These are phyloP conservation scores for Lepidocyrtinus sp. DNA, from an alignment of 2,888 invertebrate genomes.

Conservation along the genomic window DNA sequence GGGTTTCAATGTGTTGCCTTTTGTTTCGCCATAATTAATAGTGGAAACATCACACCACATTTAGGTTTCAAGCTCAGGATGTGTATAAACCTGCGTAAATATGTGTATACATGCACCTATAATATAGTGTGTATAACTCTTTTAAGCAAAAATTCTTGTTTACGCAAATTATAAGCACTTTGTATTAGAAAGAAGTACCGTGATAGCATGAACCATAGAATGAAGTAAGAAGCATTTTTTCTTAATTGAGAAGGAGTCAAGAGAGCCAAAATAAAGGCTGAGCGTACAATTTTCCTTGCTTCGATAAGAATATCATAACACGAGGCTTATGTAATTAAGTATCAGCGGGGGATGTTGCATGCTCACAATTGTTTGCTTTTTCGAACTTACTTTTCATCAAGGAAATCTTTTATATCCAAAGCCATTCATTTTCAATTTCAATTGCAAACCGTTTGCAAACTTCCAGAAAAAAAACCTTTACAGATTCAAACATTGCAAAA, in stretches of 20 bases:
- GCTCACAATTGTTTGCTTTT: slow-evolving; percentile 58
- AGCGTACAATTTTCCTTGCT: neutral
- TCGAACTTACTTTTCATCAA: slow-evolving; percentile 8
- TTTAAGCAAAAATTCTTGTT: too few species aligned
- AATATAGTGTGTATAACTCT: too few species aligned
- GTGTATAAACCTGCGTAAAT: too few species aligned
- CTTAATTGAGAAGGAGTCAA: slow-evolving; percentile 14
- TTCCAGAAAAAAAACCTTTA: too few species aligned
- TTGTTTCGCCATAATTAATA: too few species aligned
- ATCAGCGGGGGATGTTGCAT: slow-evolving; percentile 67
- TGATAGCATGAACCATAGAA: neutral
- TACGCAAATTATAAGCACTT: too few species aligned
- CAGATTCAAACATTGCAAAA: neutral
- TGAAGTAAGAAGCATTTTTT: slow-evolving; percentile 1
- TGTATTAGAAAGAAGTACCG: neutral
- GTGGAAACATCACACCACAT: too few species aligned
- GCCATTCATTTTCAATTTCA: neutral
- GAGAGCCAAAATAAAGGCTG: neutral
- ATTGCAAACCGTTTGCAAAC: neutral
- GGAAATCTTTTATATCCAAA: neutral
- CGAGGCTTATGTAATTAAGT: slow-evolving; percentile 69
- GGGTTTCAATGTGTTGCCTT: too few species aligned
- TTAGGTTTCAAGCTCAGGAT: too few species aligned
- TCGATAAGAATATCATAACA: slow-evolving; percentile 59
- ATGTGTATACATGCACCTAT: too few species aligned